These are phyloP conservation scores for Gryon sp. DNA, from an alignment of 1,140 invertebrate species.

Conservation along the genomic window DNA sequence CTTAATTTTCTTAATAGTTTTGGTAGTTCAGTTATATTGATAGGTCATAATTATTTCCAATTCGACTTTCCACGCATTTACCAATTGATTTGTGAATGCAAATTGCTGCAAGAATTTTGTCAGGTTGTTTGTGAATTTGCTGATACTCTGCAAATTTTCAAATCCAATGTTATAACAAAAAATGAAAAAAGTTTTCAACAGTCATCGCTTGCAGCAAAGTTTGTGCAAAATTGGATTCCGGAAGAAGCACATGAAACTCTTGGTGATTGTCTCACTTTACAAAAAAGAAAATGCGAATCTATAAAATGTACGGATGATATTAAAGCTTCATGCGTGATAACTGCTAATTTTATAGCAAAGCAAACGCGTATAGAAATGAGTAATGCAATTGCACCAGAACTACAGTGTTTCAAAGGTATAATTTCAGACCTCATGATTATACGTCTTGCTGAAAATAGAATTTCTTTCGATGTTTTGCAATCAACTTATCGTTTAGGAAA, in stretches of 20 bases:
- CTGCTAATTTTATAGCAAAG: background rate
- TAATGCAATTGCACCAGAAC: background rate
- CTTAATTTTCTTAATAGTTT: constrained; percentile 1
- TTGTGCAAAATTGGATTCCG: background rate
- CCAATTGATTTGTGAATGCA: background rate
- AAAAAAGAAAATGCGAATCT: constrained; percentile 11
- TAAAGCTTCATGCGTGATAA: background rate
- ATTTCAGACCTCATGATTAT: background rate
- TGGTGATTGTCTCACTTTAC: constrained; percentile 1
- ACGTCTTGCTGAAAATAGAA: background rate
- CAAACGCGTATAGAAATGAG: background rate
- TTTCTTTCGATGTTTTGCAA: background rate
- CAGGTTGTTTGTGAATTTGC: background rate
- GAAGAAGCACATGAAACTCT: constrained; percentile 16
- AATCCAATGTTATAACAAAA: background rate
- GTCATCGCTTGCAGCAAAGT: constrained; percentile 13
- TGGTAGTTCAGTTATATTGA: background rate
- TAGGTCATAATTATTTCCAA: background rate
- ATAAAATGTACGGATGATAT: background rate
- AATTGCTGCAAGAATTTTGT: constrained; percentile 1
- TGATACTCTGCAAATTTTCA: constrained; percentile 2
- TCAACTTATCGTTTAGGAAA: background rate
- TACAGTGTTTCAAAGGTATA: background rate
- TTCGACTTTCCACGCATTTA: constrained; percentile 16
- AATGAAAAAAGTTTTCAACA: constrained; percentile 1